These are phyloP conservation scores for Apeira syringaria DNA, from an alignment of 2,888 invertebrate genomes.

Conservation along the genomic window DNA sequence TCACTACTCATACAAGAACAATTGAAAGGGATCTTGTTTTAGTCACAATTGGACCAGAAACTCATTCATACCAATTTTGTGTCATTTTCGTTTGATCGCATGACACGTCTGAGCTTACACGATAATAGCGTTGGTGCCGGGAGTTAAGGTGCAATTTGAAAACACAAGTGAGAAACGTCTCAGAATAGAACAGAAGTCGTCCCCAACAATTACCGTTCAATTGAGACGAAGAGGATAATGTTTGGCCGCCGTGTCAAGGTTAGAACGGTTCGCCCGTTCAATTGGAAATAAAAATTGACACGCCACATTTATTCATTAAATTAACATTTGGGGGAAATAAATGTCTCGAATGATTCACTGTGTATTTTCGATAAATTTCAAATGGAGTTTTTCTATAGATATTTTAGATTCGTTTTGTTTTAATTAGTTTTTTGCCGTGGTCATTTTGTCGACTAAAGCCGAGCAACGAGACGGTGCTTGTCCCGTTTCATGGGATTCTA, in stretches of 20 bases:
- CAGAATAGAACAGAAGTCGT: constrained; percentile 74
- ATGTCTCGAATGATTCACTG: constrained; percentile 12
- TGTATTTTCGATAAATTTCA: too few relatives aligned
- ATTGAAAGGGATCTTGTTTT: too few relatives aligned
- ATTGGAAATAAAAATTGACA: constrained; percentile 73
- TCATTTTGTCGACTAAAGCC: too few relatives aligned
- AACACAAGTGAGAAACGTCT: constrained; percentile 77
- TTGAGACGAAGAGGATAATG: constrained; percentile 79
- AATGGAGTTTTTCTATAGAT: too few relatives aligned
- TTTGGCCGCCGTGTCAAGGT: constrained; percentile 76
- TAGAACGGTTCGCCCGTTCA: constrained; percentile 58
- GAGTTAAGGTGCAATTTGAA: constrained; percentile 73
- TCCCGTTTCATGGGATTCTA: too few relatives aligned
- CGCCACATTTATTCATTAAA: constrained; percentile 56
- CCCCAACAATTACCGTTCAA: constrained; percentile 76
- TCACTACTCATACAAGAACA: too few relatives aligned
- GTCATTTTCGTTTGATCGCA: constrained; percentile 11
- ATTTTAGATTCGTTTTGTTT: too few relatives aligned
- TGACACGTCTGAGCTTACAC: constrained; percentile 32
- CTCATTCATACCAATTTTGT: constrained; percentile 9
- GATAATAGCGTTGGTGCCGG: constrained; percentile 27
- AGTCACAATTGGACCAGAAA: constrained; percentile 2
- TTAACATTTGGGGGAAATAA: constrained; percentile 14
- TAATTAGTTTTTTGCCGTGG: too few relatives aligned
- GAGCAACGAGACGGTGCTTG: too few relatives aligned